Evolutionary conservation across 2,797 vertebrate genomes (phyloP).

Genomic region (Philypnodon macrostomus): DNA sequence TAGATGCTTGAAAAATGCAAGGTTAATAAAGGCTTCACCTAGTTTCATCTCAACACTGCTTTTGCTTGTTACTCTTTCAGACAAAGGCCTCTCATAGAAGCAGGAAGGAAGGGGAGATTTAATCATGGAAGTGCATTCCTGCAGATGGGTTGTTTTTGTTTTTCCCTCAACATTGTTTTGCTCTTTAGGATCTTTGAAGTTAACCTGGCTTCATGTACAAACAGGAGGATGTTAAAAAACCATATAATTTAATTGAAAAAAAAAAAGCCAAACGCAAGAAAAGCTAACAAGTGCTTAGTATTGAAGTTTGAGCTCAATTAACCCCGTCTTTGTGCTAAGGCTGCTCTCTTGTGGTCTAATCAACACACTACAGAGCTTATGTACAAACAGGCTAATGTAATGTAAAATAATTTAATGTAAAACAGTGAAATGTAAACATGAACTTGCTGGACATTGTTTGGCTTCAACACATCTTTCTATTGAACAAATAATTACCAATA

Average conservation of each 20-base stretch:
- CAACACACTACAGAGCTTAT: constrained; percentile 26
- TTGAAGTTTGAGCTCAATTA: neutral
- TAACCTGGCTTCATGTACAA: no score
- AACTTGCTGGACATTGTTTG: neutral
- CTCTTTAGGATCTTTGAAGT: neutral
- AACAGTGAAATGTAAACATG: neutral
- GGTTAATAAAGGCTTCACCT: constrained; percentile 76
- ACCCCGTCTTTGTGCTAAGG: constrained; percentile 20
- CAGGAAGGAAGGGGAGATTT: constrained; percentile 29
- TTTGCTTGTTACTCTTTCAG: constrained; percentile 65
- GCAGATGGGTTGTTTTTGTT: constrained; percentile 24
- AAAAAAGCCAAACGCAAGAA: constrained; percentile 4
- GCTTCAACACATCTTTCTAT: neutral
- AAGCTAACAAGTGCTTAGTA: neutral
- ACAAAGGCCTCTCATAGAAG: constrained; percentile 63
- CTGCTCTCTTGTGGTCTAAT: constrained; percentile 57
- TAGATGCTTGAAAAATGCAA: constrained; percentile 61
- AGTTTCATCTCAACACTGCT: constrained; percentile 65
- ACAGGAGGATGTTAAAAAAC: neutral
- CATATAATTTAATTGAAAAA: neutral
- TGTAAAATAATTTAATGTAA: constrained; percentile 5
- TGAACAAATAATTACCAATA: neutral
- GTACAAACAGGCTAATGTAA: neutral
- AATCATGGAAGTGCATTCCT: constrained; percentile 44
- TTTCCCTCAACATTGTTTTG: constrained; percentile 10